Percentiles rank a stretch among this genome's conserved stretches.
These are phyloP conservation scores for Nemotelus pantherinus DNA, from an alignment of 2,888 invertebrate species.

Conservation along the genomic window DNA sequence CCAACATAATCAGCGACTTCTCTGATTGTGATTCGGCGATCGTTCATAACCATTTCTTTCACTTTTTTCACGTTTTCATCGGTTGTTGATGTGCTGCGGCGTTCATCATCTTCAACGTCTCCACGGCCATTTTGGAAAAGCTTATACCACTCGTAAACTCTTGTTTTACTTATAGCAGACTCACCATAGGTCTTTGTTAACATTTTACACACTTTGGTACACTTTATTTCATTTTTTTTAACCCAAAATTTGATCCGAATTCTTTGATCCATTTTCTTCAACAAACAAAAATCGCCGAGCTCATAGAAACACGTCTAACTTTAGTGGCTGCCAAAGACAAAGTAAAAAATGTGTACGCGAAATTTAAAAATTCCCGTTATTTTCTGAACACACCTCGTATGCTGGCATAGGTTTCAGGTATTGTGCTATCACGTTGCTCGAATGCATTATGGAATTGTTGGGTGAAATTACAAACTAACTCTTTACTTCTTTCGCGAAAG, in stretches of 20 bases:
- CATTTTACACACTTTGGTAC: neutral
- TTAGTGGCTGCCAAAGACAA: neutral
- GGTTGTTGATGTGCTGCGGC: conserved; percentile 2
- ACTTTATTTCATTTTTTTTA: neutral
- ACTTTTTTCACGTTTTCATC: conserved; percentile 1
- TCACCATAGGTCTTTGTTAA: neutral
- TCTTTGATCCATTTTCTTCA: neutral
- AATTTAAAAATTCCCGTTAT: too few relatives aligned
- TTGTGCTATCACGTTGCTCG: too few relatives aligned
- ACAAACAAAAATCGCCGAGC: conserved; percentile 17
- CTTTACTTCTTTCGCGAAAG: too few relatives aligned
- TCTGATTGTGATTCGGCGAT: neutral
- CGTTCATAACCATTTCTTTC: conserved; percentile 19
- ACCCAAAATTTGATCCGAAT: too few relatives aligned
- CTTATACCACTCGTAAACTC: conserved; percentile 9
- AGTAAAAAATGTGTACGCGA: neutral
- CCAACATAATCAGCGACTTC: neutral
- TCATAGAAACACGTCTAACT: conserved; percentile 1
- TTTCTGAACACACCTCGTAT: too few relatives aligned
- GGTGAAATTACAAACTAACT: too few relatives aligned
- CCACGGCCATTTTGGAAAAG: neutral
- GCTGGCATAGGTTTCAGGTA: too few relatives aligned
- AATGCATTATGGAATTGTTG: too few relatives aligned
- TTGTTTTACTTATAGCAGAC: neutral
- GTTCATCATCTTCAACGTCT: conserved; percentile 9